Conservation (phyloP, 2,113 vertebrate genomes). For the Phalacrocorax carbo region DNA sequence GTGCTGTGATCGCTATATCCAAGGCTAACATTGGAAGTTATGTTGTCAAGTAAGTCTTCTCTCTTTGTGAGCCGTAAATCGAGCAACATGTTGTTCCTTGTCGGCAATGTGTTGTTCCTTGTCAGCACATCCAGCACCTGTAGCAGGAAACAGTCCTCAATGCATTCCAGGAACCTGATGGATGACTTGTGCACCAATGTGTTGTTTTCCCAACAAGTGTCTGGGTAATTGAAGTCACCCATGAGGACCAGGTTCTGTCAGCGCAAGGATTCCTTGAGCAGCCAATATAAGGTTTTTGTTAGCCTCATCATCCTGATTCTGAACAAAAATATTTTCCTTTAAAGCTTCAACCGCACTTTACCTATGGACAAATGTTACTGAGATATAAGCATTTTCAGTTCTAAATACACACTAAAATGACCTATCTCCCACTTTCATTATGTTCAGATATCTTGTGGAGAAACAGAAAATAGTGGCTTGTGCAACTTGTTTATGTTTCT, state of each 20-base stretch:
- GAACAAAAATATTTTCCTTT: not conserved
- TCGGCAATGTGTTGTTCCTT: not conserved
- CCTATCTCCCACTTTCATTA: not conserved
- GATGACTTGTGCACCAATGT: fast-evolving
- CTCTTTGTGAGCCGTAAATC: not conserved
- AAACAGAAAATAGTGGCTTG: not conserved
- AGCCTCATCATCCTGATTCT: not conserved
- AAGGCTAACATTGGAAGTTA: not conserved
- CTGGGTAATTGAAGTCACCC: not conserved
- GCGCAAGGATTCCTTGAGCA: not conserved
- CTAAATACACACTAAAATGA: not conserved
- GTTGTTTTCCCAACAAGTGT: not conserved
- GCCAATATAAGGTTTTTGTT: not conserved
- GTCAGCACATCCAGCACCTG: not conserved
- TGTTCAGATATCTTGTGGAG: not conserved
- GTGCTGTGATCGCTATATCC: fast-evolving
- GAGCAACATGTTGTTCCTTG: not conserved
- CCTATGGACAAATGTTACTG: not conserved
- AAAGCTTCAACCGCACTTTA: not conserved
- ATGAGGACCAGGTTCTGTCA: not conserved
- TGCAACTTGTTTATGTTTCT: not conserved
- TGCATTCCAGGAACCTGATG: fast-evolving
- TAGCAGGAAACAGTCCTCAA: not conserved
- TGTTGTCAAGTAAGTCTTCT: not conserved
- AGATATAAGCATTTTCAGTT: not conserved